phyloP scores from a whole-genome alignment of 2,797 vertebrate genomes.

The Sebastolobus alascanus region DNA sequence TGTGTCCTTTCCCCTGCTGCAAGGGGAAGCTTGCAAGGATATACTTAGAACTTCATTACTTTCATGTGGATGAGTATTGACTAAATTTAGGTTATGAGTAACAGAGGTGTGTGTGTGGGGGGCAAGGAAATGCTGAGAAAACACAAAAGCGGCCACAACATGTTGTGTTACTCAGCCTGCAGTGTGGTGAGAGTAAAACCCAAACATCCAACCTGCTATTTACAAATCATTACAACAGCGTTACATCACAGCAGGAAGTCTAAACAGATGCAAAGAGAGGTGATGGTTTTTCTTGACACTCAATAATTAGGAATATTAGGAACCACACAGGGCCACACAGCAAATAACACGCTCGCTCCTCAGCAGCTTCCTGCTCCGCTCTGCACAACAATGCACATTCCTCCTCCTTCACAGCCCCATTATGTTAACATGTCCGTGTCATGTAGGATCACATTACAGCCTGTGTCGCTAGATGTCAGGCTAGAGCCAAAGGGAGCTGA shows the following conservation, averaged over 20 bases:
- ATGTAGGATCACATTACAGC: slow-evolving; percentile 63
- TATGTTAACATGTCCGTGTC: slow-evolving; percentile 59
- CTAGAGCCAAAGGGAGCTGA: slow-evolving; percentile 87
- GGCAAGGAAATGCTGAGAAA: slow-evolving; percentile 56
- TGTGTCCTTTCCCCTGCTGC: slow-evolving; percentile 59
- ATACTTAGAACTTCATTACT: slow-evolving; percentile 70
- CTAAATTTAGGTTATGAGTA: slow-evolving; percentile 67
- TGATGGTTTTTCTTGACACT: slow-evolving; percentile 47
- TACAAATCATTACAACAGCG: slow-evolving; percentile 48
- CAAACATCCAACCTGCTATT: slow-evolving; percentile 65
- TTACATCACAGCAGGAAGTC: slow-evolving; percentile 57
- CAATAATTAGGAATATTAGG: slow-evolving; percentile 29
- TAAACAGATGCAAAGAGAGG: slow-evolving; percentile 16
- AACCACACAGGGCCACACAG: slow-evolving; percentile 8
- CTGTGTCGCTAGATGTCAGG: slow-evolving; percentile 95
- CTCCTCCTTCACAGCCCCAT: slow-evolving; percentile 31
- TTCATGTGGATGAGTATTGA: slow-evolving; percentile 56
- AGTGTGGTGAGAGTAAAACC: slow-evolving; percentile 39
- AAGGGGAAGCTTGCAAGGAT: slow-evolving; percentile 57
- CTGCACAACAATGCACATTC: slow-evolving; percentile 16
- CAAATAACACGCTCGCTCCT: not conserved
- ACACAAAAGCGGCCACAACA: slow-evolving; percentile 65
- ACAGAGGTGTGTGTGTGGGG: slow-evolving; percentile 12
- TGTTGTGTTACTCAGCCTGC: slow-evolving; percentile 60
- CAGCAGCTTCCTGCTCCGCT: slow-evolving; percentile 15